A percentile compares a stretch with the other conserved stretches of the same genome.
Evolutionary conservation across 2,113 vertebrate species (phyloP).

Genomic region (Apaloderma vittatum): DNA sequence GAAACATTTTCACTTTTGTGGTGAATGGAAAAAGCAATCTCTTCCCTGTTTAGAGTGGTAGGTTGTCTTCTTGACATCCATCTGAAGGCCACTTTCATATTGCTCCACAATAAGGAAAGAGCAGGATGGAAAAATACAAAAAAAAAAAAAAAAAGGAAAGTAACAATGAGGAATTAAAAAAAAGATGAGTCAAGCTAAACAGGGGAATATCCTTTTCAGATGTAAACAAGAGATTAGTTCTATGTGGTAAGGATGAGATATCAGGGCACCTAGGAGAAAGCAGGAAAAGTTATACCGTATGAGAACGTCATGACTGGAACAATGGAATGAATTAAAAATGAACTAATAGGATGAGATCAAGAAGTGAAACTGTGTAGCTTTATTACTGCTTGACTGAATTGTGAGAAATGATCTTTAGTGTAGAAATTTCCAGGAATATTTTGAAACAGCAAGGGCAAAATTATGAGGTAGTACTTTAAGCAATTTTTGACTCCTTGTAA

Average conservation of each 20-base stretch:
- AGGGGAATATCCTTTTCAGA: background rate
- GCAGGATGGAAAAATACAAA: background rate
- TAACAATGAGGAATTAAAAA: background rate
- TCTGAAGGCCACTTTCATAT: background rate
- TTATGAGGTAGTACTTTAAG: background rate
- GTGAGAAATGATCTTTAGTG: background rate
- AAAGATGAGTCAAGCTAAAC: background rate
- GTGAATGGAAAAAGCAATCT: background rate
- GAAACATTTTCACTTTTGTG: background rate
- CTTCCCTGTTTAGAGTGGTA: background rate
- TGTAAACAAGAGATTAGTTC: background rate
- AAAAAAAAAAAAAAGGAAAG: background rate
- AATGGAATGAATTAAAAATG: background rate
- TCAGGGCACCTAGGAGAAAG: background rate
- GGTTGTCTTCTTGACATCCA: background rate
- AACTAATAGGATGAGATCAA: slow-evolving; percentile 31
- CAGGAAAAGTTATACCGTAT: slow-evolving; percentile 26
- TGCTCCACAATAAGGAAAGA: background rate
- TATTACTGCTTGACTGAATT: background rate
- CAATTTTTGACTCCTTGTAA: background rate
- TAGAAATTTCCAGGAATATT: background rate
- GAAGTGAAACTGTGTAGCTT: background rate
- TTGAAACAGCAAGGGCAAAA: background rate
- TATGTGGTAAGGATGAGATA: background rate
- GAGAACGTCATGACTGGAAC: background rate